Conservation (phyloP, 1,140 invertebrate genomes). For the Ectropis grisescens region DNA sequence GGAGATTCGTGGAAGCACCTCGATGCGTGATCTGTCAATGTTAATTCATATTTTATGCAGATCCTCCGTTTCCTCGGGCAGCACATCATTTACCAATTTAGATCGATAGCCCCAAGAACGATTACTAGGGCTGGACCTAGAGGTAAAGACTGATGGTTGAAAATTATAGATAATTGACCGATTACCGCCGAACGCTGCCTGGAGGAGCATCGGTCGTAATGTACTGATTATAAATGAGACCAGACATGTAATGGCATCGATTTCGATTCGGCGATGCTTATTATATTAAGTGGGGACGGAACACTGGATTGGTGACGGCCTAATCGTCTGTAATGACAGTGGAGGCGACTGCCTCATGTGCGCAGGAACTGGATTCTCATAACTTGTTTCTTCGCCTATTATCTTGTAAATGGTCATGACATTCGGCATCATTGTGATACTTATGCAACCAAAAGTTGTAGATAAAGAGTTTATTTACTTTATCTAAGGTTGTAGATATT, state of each 20-base stretch:
- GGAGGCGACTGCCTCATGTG: conserved; percentile 3
- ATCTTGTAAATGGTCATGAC: conserved; percentile 9
- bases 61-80: conserved; percentile 3
- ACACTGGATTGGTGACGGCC: conserved; percentile 44
- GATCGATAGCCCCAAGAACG: conserved; percentile 45
- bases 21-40: too few species aligned
- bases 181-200: conserved; percentile 53
- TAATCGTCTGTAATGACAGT: conserved; percentile 58
- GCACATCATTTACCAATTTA: conserved; percentile 55
- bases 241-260: conserved; percentile 61
- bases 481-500: too few species aligned
- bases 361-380: conserved; percentile 2
- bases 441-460: too few species aligned
- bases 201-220: conserved; percentile 31
- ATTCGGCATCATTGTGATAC: conserved; percentile 6
- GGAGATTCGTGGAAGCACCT: too few species aligned
- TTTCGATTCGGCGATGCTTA: conserved; percentile 58
- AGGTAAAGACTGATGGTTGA: conserved; percentile 62
- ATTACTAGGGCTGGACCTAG: conserved; percentile 43
- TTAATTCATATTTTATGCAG: too few species aligned
- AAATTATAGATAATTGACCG: conserved; percentile 66
- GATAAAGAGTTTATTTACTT: too few species aligned
- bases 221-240: conserved; percentile 62
- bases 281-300: conserved; percentile 65
- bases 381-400: conserved; percentile 1